Evolutionary conservation across 2,113 vertebrate species (phyloP).

Genomic region (Corythaeola cristata): DNA sequence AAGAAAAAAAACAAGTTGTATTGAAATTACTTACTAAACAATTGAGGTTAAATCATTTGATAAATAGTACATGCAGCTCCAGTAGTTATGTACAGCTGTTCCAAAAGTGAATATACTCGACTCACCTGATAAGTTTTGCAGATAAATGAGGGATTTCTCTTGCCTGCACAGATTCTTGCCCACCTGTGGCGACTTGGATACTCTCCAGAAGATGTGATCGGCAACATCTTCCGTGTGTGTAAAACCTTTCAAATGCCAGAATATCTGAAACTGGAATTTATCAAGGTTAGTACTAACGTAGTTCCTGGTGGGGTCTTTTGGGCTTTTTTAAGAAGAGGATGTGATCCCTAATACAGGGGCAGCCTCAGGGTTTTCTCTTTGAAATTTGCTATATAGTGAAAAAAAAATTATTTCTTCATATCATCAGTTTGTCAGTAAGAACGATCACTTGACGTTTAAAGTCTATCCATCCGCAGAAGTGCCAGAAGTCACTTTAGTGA

Average conservation of each 20-base stretch:
- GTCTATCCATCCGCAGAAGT: neutral
- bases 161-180: conserved; percentile 82
- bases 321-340: neutral
- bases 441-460: neutral
- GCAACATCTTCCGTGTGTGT: conserved; percentile 96
- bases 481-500: neutral
- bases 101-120: neutral
- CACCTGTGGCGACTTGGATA: conserved; percentile 97
- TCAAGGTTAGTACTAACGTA: conserved; percentile 82
- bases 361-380: neutral
- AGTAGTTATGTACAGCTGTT: neutral
- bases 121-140: neutral
- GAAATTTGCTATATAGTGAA: neutral
- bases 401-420: too few species aligned
- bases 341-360: neutral
- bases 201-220: conserved; percentile 94
- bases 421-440: neutral
- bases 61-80: neutral
- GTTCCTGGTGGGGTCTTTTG: neutral
- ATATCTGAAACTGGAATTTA: conserved; percentile 95
- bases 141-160: neutral
- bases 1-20: neutral
- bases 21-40: neutral
- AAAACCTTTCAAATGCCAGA: conserved; percentile 96
- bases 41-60: neutral